These are phyloP conservation scores for Microcaecilia unicolor DNA, from an alignment of 2,797 vertebrate genomes.

Conservation along the genomic window DNA sequence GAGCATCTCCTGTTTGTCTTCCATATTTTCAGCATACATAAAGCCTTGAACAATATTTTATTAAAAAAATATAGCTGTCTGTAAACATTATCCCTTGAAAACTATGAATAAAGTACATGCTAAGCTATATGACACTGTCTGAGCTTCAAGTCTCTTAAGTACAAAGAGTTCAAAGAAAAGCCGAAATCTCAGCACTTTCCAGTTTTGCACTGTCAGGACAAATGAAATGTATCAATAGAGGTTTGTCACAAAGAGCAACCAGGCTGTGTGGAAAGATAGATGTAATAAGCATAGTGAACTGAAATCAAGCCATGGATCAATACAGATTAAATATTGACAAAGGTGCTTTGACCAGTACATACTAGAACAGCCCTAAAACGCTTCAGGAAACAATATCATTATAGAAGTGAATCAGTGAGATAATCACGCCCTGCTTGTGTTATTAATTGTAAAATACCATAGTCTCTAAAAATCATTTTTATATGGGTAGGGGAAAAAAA, in stretches of 20 bases:
- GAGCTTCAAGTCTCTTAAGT: no score
- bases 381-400: constrained; percentile 14
- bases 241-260: constrained; percentile 15
- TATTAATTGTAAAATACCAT: neutral
- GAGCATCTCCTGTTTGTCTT: no score
- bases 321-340: constrained; percentile 38
- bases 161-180: neutral
- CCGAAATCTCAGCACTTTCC: constrained; percentile 21
- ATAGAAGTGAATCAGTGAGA: neutral
- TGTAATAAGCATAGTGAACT: constrained; percentile 17
- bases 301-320: constrained; percentile 18
- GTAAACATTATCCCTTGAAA: no score
- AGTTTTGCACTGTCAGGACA: constrained; percentile 6
- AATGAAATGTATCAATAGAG: constrained; percentile 19
- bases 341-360: constrained; percentile 1
- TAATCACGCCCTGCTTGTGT: neutral
- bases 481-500: neutral
- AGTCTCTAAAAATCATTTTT: constrained; percentile 6
- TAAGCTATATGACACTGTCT: no score
- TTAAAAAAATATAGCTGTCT: no score
- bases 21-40: no score
- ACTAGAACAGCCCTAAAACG: constrained; percentile 4
- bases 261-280: constrained; percentile 18
- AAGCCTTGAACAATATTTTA: no score
- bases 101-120: no score